Conservation (phyloP, 2,797 vertebrate species). For the Phalanger gymnotis region DNA sequence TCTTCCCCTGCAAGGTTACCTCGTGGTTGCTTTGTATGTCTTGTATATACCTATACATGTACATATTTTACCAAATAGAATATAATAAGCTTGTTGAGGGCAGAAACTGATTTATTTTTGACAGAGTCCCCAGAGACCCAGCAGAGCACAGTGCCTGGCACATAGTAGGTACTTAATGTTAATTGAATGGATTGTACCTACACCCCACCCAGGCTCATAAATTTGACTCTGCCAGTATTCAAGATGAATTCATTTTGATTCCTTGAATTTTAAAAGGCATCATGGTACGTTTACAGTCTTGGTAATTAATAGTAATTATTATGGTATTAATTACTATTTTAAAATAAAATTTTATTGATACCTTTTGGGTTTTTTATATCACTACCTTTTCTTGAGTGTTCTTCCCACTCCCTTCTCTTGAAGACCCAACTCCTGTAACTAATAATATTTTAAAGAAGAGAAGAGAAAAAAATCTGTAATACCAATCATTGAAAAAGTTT, state of each 20-base stretch:
- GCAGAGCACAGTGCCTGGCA: not conserved
- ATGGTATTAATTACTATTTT: not conserved
- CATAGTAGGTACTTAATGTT: not conserved
- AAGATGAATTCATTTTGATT: conserved; percentile 25
- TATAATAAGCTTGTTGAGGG: not conserved
- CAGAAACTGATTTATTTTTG: not conserved
- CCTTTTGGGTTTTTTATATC: not conserved
- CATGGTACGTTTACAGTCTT: not conserved
- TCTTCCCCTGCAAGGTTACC: not conserved
- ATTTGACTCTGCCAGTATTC: not conserved
- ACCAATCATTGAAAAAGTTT: not conserved
- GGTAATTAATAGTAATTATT: not conserved
- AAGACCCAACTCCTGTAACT: not conserved
- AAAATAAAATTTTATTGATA: not conserved
- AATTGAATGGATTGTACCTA: not conserved
- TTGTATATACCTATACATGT: not conserved
- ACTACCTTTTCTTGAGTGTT: not conserved
- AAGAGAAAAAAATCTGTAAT: not conserved
- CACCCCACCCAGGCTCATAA: not conserved
- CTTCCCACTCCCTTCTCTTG: not conserved
- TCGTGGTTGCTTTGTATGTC: not conserved
- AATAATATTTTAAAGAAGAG: no score
- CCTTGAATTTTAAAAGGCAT: conserved; percentile 23
- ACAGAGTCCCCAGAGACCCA: not conserved
- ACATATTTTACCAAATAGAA: not conserved